Base-by-base conservation (phyloP, 2,113 vertebrate species). In the Gymnorhina tibicen region DNA sequence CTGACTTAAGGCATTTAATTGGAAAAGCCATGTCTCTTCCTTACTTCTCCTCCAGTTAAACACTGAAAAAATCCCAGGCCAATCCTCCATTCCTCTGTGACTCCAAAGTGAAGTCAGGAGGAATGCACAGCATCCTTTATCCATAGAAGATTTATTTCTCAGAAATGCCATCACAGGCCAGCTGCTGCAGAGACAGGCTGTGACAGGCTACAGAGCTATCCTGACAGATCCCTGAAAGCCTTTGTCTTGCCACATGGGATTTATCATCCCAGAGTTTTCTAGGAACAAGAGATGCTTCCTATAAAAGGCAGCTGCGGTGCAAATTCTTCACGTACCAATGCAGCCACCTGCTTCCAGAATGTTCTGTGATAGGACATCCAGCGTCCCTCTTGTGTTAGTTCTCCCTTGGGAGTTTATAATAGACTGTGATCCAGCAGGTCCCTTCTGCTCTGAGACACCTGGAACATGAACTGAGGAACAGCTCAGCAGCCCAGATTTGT, bases 151-250 rank as follows among this genome's bases (percentile, higher is more conserved):
- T 70, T 78, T 56, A 72, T n/a, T 58, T 44, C 53, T 70, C 75
- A 83, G 37, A 86, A 94, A 91, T 49, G 50, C 41, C 47, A 75
- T 7, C 1, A 2, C 17, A 50, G 78, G 66, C 33, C 73, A 70
- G 73, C 42, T 14, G 6, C 63, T 1, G 2, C 47, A 84, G 15
- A 74, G 15, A 52, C 56, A 58, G 58, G 52, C 53, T 73, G 33
- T 85, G 94, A 97, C 4, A 1, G 42, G 33, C 39, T 91, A 79
- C 94, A 95, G 93, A 93, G 50, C 82, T 60, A 62, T 76, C 63
- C 69, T 35, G 41, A 84, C 60, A 74, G 35, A 73, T 73, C 87
- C 44, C 44, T 19, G 20, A 69, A 77, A 89, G 47, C 35, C 37
- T 89, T 89, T 50, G 55, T 62, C 74, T 53, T 93, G 70, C 67